A percentile compares a stretch with the other conserved stretches of the same genome.
Conservation (phyloP, 2,797 vertebrate species). For the Argyrosomus regius region DNA sequence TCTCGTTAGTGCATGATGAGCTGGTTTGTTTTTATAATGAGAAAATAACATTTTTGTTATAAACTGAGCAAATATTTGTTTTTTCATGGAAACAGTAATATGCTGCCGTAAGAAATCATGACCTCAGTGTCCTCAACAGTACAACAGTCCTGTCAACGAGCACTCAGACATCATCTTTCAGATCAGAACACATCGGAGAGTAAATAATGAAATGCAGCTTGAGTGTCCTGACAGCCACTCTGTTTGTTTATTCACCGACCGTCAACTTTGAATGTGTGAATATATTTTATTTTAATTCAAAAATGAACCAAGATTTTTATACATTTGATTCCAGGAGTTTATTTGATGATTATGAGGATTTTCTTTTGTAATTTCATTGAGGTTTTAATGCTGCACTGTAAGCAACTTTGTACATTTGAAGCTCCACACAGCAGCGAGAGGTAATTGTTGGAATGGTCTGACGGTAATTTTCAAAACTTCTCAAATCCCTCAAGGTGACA, state of each 20-base stretch:
- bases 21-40: not conserved
- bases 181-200: slow-evolving; percentile 3
- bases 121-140: not conserved
- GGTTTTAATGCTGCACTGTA: slow-evolving; percentile 7
- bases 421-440: not conserved
- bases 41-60: not conserved
- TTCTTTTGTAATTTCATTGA: not conserved
- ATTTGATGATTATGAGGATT: not conserved
- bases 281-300: slow-evolving; percentile 17
- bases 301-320: slow-evolving; percentile 11
- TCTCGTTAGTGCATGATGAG: not conserved
- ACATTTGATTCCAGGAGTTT: not conserved
- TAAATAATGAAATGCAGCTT: slow-evolving; percentile 9
- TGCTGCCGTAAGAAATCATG: not conserved
- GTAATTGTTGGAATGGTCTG: not conserved
- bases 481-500: slow-evolving; percentile 22
- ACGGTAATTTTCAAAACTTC: slow-evolving; percentile 7
- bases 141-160: not conserved
- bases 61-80: not conserved
- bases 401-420: slow-evolving; percentile 1
- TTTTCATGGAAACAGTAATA: not conserved
- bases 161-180: not conserved
- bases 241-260: slow-evolving; percentile 15
- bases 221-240: not conserved
- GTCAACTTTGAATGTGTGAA: not conserved